Evolutionary conservation across 2,888 invertebrate species (phyloP).

Genomic region (Microplitis deprimator): DNA sequence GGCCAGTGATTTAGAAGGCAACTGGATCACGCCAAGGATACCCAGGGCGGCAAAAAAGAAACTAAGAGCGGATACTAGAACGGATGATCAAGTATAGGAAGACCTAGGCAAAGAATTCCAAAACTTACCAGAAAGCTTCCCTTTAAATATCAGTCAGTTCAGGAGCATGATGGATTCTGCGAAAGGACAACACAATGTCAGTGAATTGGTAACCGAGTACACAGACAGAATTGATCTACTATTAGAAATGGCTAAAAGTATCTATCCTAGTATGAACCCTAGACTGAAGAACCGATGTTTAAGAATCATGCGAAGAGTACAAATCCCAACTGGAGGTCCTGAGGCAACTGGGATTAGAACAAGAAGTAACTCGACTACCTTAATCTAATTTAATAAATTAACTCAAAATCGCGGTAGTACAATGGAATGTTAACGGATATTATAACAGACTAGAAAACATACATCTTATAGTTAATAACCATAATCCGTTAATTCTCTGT

Average conservation of each 20-base stretch:
- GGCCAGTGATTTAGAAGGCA: background rate
- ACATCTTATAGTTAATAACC: slow-evolving; percentile 37
- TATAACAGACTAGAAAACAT: slow-evolving; percentile 34
- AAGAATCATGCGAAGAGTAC: background rate
- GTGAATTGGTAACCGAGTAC: background rate
- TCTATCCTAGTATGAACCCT: background rate
- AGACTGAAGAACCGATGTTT: background rate
- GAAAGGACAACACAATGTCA: background rate
- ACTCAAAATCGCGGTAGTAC: slow-evolving; percentile 18
- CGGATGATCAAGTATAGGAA: background rate
- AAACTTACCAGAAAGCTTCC: background rate
- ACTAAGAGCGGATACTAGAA: background rate
- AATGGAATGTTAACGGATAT: slow-evolving; percentile 46
- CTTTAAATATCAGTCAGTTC: background rate
- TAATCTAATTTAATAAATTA: background rate
- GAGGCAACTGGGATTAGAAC: background rate
- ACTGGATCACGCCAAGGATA: background rate
- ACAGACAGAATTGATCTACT: background rate
- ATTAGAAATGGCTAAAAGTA: background rate
- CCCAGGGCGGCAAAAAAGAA: background rate
- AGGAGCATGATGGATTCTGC: background rate
- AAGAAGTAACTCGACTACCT: background rate
- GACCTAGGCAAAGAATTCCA: background rate
- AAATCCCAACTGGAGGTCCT: background rate
- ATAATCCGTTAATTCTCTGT: slow-evolving; percentile 39